A percentile compares a stretch with the other conserved stretches of the same genome.
Conservation (phyloP, 1,140 invertebrate genomes). For the Drosophila kepulauana region DNA sequence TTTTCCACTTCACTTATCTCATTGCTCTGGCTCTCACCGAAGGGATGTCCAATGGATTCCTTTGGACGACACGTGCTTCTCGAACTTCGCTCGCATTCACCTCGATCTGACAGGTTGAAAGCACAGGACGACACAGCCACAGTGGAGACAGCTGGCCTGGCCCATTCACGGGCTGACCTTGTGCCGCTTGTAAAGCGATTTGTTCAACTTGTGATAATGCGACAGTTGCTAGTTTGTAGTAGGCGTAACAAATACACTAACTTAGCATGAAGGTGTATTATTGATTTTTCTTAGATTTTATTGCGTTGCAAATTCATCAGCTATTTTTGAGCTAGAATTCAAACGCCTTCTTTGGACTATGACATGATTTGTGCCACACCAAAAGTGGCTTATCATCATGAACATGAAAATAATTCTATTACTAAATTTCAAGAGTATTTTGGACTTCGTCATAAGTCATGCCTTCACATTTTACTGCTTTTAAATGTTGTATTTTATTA, state of each 20-base stretch:
- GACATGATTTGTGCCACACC: too few species aligned
- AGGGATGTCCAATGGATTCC: constrained; percentile 9
- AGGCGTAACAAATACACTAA: background rate
- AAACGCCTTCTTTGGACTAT: too few species aligned
- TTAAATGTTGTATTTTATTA: background rate
- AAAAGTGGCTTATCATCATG: too few species aligned
- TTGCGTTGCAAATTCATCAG: too few species aligned
- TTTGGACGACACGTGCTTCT: constrained; percentile 30
- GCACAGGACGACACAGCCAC: background rate
- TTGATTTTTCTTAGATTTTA: too few species aligned
- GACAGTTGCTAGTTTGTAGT: background rate
- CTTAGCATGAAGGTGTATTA: background rate
- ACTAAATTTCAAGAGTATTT: background rate
- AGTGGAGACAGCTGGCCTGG: background rate
- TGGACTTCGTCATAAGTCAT: too few species aligned
- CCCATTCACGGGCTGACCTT: constrained; percentile 2
- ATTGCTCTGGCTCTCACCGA: constrained; percentile 17
- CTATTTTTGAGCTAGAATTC: too few species aligned
- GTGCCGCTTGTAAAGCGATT: constrained; percentile 2
- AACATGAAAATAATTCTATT: too few species aligned
- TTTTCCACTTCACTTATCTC: constrained; percentile 41
- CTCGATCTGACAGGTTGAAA: constrained; percentile 5
- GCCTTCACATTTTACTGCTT: background rate
- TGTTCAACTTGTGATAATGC: background rate
- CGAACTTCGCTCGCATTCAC: constrained; percentile 15